phyloP scores from a whole-genome alignment of 2,888 invertebrate genomes.

The Xylocampa areola region DNA sequence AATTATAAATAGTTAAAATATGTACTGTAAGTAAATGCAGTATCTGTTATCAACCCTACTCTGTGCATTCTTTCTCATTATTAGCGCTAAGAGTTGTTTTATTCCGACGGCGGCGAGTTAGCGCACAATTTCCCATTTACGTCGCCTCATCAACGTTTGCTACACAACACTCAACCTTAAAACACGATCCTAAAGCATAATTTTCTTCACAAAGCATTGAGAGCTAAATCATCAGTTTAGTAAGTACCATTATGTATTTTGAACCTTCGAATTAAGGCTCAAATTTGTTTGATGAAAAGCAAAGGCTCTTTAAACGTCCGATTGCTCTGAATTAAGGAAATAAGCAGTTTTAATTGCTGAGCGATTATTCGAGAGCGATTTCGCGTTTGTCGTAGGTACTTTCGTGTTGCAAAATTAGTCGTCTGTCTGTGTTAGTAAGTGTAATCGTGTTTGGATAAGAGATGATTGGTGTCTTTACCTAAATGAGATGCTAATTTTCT shows the following conservation, averaged over 20 bases:
- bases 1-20: no score
- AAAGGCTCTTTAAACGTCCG: conserved; percentile 76
- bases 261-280: conserved; percentile 28
- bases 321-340: conserved; percentile 87
- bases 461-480: conserved; percentile 22
- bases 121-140: conserved; percentile 87
- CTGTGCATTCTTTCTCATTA: conserved; percentile 81
- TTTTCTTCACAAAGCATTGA: conserved; percentile 51
- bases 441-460: conserved; percentile 36
- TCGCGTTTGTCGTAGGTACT: conserved; percentile 68
- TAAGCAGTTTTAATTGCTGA: conserved; percentile 86
- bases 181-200: conserved; percentile 48
- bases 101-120: conserved; percentile 84
- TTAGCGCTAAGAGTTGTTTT: conserved; percentile 89
- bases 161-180: conserved; percentile 64
- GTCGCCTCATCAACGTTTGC: conserved; percentile 70
- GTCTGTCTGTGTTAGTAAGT: conserved; percentile 32
- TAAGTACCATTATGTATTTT: conserved; percentile 39
- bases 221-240: conserved; percentile 59
- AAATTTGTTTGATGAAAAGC: conserved; percentile 47
- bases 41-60: conserved; percentile 22
- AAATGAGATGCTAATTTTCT: conserved; percentile 35
- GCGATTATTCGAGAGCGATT: conserved; percentile 82
- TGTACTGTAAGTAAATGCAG: background rate
- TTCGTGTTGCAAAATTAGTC: conserved; percentile 62